Evolutionary conservation across 1,140 invertebrate genomes (phyloP), one percentile per base, ranked within the genome.

Genomic region (Cydia fagiglandana): DNA sequence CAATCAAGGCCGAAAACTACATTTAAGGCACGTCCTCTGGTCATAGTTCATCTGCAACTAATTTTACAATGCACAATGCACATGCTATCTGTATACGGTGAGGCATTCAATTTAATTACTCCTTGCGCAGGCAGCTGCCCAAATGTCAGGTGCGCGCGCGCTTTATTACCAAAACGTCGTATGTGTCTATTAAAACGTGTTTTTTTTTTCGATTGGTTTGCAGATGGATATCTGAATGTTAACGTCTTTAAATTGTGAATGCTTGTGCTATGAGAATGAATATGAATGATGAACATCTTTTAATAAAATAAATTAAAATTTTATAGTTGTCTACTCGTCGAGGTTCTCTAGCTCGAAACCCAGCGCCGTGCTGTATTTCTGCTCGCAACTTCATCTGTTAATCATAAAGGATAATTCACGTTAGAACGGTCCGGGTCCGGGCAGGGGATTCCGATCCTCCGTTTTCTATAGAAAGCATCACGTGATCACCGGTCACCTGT

Each of bases 41-140:
- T 61, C 56, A 61, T 61, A 61, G 56, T 61, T 61, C 56, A 61
- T 61, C 20, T 61, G 20, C 56, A 61, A 12, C 56, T 61, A 56
- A 56, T 56, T 17, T 17, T 17, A 50, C 47, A 41, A 41, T 41
- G 9, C 9, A 61, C 56, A 61, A 61, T 61, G 56, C 56, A 61
- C 56, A 61, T 61, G 56, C 17, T 61, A 24, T 61, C 56, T 61
- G 5, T 61, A 61, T 24, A 61, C 9, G 56, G 56, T 24, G 20
- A 24, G 20, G 17, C 20, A 61, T 61, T 61, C 17, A 34, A 20
- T 61, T 61, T 61, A 61, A 61, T 61, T 61, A 61, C 56, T n/a
- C 15, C 53, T 61, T 61, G 56, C 56, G 56, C 56, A 61, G 24
- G 7, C 56, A 61, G 20, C 56, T 61, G 56, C 56, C 56, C 56